These are phyloP conservation scores for Distichodus sexfasciatus DNA, from an alignment of 2,797 vertebrate species.

Conservation along the genomic window DNA sequence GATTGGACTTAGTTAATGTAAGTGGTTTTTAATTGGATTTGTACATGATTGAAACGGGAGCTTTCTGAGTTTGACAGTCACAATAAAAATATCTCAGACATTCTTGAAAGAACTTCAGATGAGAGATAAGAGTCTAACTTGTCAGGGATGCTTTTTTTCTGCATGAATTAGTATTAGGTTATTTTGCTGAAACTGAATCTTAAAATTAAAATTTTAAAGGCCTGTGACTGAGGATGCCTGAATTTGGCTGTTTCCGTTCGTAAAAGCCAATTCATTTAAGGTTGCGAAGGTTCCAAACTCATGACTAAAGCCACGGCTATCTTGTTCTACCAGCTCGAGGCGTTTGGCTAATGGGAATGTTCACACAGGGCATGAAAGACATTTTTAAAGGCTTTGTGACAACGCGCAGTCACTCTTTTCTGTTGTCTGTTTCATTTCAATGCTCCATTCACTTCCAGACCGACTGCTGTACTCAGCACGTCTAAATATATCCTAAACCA, in stretches of 20 bases:
- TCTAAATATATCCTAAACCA: conserved; percentile 3
- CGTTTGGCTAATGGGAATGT: conserved; percentile 16
- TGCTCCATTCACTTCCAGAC: conserved; percentile 28
- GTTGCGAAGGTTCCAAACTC: background rate
- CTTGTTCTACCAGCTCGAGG: conserved; percentile 23
- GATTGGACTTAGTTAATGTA: background rate
- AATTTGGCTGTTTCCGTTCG: background rate
- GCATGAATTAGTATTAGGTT: background rate
- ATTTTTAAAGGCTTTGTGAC: conserved; percentile 31
- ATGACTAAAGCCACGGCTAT: conserved; percentile 1
- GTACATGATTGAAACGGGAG: no score
- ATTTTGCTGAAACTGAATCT: background rate
- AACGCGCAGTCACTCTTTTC: conserved; percentile 1
- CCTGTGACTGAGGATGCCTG: background rate
- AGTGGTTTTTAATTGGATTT: background rate
- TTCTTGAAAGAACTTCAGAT: background rate
- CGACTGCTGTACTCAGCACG: background rate
- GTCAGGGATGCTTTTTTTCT: background rate
- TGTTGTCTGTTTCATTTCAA: conserved; percentile 22
- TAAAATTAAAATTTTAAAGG: background rate
- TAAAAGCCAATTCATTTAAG: background rate
- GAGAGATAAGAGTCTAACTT: background rate
- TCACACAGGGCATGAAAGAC: conserved; percentile 19
- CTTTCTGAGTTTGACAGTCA: background rate
- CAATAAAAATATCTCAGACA: background rate